Percentiles rank a stretch among this genome's conserved stretches.
Evolutionary conservation across 1,140 invertebrate genomes (phyloP).

Genomic region (Sycobia sp.): DNA sequence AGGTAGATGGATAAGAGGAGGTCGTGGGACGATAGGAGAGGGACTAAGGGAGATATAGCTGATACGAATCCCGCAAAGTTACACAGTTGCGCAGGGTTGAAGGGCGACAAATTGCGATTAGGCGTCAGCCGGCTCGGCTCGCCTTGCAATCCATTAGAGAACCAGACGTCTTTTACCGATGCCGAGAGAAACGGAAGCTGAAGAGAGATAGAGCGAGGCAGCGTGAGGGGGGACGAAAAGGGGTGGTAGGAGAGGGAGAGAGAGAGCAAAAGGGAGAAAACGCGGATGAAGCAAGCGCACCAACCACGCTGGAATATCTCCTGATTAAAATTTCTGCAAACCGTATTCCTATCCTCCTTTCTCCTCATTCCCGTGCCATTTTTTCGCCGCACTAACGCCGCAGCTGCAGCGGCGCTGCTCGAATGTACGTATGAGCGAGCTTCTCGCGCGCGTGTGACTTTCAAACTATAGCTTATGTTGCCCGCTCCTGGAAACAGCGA

Average conservation of each 20-base stretch:
- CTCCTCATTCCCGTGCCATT: not conserved
- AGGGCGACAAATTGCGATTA: constrained; percentile 48
- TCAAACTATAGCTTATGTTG: not conserved
- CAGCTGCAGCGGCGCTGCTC: no score
- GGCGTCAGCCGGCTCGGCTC: constrained; percentile 34
- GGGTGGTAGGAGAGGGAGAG: constrained; percentile 2
- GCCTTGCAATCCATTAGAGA: constrained; percentile 50
- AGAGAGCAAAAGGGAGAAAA: no score
- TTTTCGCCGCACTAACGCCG: not conserved
- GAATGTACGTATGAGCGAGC: not conserved
- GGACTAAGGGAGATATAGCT: not conserved
- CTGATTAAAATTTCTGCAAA: constrained; percentile 49
- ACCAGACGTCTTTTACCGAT: constrained; percentile 11
- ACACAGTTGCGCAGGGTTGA: not conserved
- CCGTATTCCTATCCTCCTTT: not conserved
- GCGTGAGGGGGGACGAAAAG: no score
- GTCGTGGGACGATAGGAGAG: no score
- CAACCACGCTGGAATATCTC: constrained; percentile 27
- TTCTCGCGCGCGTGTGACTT: not conserved
- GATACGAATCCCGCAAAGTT: constrained; percentile 4
- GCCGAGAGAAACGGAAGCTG: not conserved
- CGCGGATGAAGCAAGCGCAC: not conserved
- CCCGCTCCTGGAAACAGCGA: not conserved
- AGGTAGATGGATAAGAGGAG: not conserved
- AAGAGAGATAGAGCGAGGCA: no score